Evolutionary conservation across 1,140 invertebrate genomes (phyloP).

Genomic region (Listronotus bonariensis): DNA sequence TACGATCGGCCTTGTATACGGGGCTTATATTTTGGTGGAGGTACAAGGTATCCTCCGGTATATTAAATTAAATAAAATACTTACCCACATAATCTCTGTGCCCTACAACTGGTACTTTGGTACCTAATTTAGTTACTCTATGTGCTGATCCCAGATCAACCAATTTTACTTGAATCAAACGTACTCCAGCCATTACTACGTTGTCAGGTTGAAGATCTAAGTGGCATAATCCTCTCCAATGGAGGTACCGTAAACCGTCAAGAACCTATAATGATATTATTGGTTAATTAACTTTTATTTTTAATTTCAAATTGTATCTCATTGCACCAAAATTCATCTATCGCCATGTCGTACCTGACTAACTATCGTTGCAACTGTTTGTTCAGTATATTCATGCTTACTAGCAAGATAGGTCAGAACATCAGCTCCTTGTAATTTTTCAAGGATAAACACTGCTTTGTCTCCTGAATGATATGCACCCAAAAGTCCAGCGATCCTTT

Average conservation of each 20-base stretch:
- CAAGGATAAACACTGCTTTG: conserved; percentile 76
- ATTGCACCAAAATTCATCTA: too few relatives aligned
- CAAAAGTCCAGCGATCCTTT: conserved; percentile 77
- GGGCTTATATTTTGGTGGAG: too few relatives aligned
- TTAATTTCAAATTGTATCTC: too few relatives aligned
- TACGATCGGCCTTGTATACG: too few relatives aligned
- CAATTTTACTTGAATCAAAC: conserved; percentile 87
- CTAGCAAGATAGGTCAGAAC: conserved; percentile 85
- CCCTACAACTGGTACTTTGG: conserved; percentile 69
- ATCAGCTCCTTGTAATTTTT: conserved; percentile 90
- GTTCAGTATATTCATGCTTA: conserved; percentile 87
- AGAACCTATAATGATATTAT: conserved; percentile 63
- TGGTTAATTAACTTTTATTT: too few relatives aligned
- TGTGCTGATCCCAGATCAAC: conserved; percentile 88
- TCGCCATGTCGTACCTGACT: conserved; percentile 73
- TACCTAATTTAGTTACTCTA: conserved; percentile 78
- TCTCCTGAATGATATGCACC: conserved; percentile 72
- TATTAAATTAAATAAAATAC: conserved; percentile 37
- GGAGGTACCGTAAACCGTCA: conserved; percentile 88
- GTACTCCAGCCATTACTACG: conserved; percentile 89
- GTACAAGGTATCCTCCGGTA: too few relatives aligned
- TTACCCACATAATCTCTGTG: conserved; percentile 74
- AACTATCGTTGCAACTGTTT: conserved; percentile 83
- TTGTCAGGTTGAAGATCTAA: conserved; percentile 96
- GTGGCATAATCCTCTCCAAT: conserved; percentile 90